These are phyloP conservation scores for Heliconius charithonia DNA, from an alignment of 2,888 invertebrate genomes.

Conservation along the genomic window DNA sequence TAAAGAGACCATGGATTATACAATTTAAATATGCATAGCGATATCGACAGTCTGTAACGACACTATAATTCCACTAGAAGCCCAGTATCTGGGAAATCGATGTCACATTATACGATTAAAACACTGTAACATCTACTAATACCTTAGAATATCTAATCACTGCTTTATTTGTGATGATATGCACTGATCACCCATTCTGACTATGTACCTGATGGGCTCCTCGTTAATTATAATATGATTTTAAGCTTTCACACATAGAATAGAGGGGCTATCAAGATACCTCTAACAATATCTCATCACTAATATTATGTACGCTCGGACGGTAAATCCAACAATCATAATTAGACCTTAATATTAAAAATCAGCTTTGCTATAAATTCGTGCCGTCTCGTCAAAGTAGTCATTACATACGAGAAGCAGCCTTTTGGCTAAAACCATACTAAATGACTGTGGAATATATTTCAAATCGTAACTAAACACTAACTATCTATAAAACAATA, in stretches of 20 bases:
- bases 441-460: constrained; percentile 83
- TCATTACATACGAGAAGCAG: constrained; percentile 80
- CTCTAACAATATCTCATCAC: constrained; percentile 76
- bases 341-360: constrained; percentile 78
- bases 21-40: constrained; percentile 81
- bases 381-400: constrained; percentile 79
- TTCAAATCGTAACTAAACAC: constrained; percentile 70
- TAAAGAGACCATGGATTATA: constrained; percentile 82
- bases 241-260: constrained; percentile 71
- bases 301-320: constrained; percentile 80
- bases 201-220: constrained; percentile 59
- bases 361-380: constrained; percentile 83
- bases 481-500: constrained; percentile 78
- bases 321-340: constrained; percentile 82
- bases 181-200: constrained; percentile 78
- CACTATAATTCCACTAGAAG: constrained; percentile 81
- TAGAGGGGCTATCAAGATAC: constrained; percentile 71
- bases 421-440: constrained; percentile 79
- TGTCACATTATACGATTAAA: constrained; percentile 76
- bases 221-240: constrained; percentile 65
- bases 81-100: constrained; percentile 80
- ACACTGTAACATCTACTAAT: constrained; percentile 83
- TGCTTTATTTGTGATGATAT: constrained; percentile 84
- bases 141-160: constrained; percentile 83
- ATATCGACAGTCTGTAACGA: constrained; percentile 83